Evolutionary conservation across 2,888 invertebrate species (phyloP).

Genomic region (Plebejus argus): DNA sequence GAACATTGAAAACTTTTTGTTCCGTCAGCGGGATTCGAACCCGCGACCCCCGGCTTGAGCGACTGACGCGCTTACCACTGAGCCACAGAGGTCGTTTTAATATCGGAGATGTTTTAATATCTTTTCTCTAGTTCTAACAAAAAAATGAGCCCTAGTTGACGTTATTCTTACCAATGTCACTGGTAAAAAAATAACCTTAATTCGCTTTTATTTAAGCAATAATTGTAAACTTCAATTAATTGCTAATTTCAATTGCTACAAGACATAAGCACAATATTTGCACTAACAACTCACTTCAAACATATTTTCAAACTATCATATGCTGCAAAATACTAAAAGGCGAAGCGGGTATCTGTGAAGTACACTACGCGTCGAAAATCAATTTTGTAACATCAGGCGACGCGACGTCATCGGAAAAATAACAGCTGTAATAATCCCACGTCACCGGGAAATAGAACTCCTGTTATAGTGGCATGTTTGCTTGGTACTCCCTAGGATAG

Average conservation of each 20-base stretch:
- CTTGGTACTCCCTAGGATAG: neutral
- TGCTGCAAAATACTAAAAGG: neutral
- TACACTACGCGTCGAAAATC: conserved; percentile 10
- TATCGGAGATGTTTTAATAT: neutral
- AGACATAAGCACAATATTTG: neutral
- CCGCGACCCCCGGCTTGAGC: too few relatives aligned
- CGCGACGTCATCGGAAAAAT: conserved; percentile 9
- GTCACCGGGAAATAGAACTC: neutral
- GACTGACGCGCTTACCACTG: too few relatives aligned
- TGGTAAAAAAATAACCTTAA: too few relatives aligned
- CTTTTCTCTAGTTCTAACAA: neutral
- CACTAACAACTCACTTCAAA: neutral
- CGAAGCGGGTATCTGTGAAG: neutral
- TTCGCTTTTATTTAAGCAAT: too few relatives aligned
- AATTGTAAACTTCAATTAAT: too few relatives aligned
- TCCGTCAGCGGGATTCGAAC: too few relatives aligned
- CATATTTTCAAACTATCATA: neutral
- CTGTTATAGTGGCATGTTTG: neutral
- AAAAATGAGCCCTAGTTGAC: too few relatives aligned
- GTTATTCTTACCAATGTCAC: too few relatives aligned
- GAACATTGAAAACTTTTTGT: too few relatives aligned
- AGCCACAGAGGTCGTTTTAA: too few relatives aligned
- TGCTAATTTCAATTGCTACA: too few relatives aligned
- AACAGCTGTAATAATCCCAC: neutral
- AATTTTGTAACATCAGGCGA: conserved; percentile 5